Conservation (phyloP, 2,888 invertebrate genomes). For the Psylliodes chrysocephalus region DNA sequence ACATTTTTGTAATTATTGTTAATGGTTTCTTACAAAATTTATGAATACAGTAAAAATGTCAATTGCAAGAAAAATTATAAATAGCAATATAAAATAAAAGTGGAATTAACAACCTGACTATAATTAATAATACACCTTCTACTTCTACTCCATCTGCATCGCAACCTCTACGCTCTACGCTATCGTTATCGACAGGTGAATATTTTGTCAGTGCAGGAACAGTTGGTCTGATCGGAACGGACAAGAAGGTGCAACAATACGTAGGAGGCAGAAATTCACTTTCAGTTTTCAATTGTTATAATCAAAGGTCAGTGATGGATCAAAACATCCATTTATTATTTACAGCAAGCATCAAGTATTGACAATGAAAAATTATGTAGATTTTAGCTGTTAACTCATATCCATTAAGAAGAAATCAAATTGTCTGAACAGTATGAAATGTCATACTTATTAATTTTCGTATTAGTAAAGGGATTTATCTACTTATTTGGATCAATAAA, state of each 20-base stretch:
- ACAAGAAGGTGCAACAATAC: slow-evolving; percentile 6
- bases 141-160: neutral
- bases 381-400: too few relatives aligned
- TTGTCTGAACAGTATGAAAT: too few relatives aligned
- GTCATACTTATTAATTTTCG: too few relatives aligned
- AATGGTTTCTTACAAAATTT: too few relatives aligned
- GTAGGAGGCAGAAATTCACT: slow-evolving; percentile 29
- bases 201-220: slow-evolving; percentile 7
- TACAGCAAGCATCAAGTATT: neutral
- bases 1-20: too few relatives aligned
- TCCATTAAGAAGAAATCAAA: too few relatives aligned
- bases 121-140: neutral
- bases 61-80: too few relatives aligned
- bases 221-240: slow-evolving; percentile 9
- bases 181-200: slow-evolving; percentile 11
- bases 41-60: too few relatives aligned
- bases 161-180: neutral
- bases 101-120: neutral
- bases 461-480: too few relatives aligned
- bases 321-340: neutral
- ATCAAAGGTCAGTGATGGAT: slow-evolving; percentile 9
- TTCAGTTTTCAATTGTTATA: slow-evolving; percentile 20
- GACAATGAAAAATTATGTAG: neutral
- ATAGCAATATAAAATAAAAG: too few relatives aligned
- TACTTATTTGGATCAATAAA: too few relatives aligned